A percentile compares a stretch with the other conserved stretches of the same genome.
Conservation (phyloP, 2,888 invertebrate species). For the Cabera pusaria region DNA sequence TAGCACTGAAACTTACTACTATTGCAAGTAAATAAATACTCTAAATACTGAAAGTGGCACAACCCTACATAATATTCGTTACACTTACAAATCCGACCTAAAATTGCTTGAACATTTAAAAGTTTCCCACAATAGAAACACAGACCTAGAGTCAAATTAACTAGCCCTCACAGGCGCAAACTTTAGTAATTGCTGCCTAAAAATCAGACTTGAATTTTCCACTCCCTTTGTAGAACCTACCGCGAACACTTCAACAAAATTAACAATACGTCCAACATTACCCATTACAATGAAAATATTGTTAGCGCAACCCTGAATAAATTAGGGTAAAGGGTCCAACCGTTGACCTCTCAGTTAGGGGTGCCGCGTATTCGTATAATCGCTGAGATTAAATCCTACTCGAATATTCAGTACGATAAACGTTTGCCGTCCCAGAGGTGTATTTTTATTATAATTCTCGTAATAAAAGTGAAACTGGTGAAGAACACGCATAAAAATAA, state of each 20-base stretch:
- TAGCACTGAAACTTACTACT: no score
- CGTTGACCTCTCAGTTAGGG: slow-evolving; percentile 30
- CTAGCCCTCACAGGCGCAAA: neutral
- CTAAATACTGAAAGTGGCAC: no score
- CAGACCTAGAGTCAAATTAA: neutral
- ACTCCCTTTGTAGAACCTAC: slow-evolving; percentile 14
- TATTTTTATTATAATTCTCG: slow-evolving; percentile 37
- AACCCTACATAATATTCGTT: no score
- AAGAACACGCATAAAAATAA: slow-evolving; percentile 23
- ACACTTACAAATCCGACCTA: no score
- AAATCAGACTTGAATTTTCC: slow-evolving; percentile 7
- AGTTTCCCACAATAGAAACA: neutral
- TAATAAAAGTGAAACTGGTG: slow-evolving; percentile 28
- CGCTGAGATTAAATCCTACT: slow-evolving; percentile 48
- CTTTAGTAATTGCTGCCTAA: slow-evolving; percentile 10
- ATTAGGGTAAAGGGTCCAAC: slow-evolving; percentile 29
- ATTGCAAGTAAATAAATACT: no score
- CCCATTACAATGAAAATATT: slow-evolving; percentile 31
- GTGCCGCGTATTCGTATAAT: slow-evolving; percentile 42
- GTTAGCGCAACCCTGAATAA: slow-evolving; percentile 32
- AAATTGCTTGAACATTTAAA: no score
- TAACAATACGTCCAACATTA: slow-evolving; percentile 25
- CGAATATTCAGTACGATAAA: slow-evolving; percentile 45
- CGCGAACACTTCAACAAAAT: slow-evolving; percentile 24
- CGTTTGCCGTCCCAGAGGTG: slow-evolving; percentile 30